These are phyloP conservation scores for Bugulina stolonifera DNA, from an alignment of 2,888 invertebrate genomes.

Conservation along the genomic window DNA sequence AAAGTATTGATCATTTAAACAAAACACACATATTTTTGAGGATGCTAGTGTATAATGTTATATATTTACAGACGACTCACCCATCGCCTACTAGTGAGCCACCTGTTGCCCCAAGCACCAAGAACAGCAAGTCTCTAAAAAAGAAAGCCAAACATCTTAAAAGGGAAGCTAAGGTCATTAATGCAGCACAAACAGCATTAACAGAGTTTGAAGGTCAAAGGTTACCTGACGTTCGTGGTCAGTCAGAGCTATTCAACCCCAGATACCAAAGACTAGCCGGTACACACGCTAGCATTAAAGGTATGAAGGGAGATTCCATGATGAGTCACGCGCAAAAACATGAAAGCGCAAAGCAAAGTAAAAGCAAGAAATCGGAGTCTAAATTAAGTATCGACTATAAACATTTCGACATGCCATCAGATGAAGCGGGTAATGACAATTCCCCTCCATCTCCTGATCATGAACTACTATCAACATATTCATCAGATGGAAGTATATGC, in stretches of 20 bases:
- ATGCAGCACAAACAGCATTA: background rate
- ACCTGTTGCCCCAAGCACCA: background rate
- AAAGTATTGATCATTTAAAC: too few species aligned
- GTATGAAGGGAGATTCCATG: background rate
- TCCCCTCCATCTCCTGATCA: background rate
- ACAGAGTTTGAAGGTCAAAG: conserved; percentile 14
- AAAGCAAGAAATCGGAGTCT: background rate
- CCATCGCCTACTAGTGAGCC: conserved; percentile 9
- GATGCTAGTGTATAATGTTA: too few species aligned
- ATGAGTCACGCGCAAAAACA: background rate
- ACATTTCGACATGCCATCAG: background rate
- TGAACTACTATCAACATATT: background rate
- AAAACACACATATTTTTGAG: too few species aligned
- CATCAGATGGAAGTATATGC: background rate
- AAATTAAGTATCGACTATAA: conserved; percentile 14
- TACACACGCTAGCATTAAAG: background rate
- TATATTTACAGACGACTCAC: background rate
- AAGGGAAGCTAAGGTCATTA: background rate
- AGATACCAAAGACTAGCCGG: background rate
- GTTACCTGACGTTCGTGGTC: background rate
- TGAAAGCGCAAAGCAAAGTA: background rate
- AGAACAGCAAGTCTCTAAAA: background rate
- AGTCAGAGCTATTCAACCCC: background rate
- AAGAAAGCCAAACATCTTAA: background rate
- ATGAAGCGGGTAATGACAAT: background rate